Conservation (phyloP, 2,797 vertebrate genomes). For the Phrynocephalus forsythii region DNA sequence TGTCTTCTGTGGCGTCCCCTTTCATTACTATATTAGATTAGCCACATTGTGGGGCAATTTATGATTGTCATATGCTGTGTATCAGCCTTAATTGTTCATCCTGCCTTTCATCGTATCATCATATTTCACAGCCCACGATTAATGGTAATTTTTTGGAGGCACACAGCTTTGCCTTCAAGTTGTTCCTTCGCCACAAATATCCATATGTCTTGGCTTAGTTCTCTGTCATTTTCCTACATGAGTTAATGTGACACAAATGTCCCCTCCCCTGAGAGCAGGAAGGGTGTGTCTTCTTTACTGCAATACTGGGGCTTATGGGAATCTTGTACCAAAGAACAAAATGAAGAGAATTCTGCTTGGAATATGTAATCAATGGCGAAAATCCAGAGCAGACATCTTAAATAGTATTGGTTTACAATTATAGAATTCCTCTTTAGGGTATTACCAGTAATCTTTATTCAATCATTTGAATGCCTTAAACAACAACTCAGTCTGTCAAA, state of each 20-base stretch:
- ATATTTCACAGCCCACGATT: conserved; percentile 34
- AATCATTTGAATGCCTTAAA: not conserved
- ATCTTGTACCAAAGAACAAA: conserved; percentile 33
- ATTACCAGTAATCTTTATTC: conserved; percentile 5
- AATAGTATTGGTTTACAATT: conserved; percentile 1
- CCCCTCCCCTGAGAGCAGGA: not conserved
- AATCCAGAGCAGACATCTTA: conserved; percentile 13
- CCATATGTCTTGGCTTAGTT: conserved; percentile 30
- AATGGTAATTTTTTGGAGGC: conserved; percentile 43
- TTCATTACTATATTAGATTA: conserved; percentile 58
- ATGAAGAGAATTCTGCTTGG: conserved; percentile 34
- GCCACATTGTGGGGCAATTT: conserved; percentile 37
- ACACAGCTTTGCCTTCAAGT: conserved; percentile 36
- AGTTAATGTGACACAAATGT: not conserved
- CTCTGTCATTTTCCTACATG: conserved; percentile 40
- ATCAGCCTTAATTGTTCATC: conserved; percentile 56
- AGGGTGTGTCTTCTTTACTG: conserved; percentile 44
- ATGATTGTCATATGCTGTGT: conserved; percentile 55
- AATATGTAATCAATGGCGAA: not conserved
- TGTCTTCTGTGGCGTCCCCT: conserved; percentile 45
- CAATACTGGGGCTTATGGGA: not conserved
- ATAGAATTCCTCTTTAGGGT: conserved; percentile 4
- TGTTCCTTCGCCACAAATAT: conserved; percentile 29
- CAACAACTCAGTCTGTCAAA: not conserved
- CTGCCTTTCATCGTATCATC: conserved; percentile 65